Evolutionary conservation across 1,140 invertebrate genomes (phyloP), one percentile per base, ranked within the genome.

Genomic region (Bicyclus anynana): DNA sequence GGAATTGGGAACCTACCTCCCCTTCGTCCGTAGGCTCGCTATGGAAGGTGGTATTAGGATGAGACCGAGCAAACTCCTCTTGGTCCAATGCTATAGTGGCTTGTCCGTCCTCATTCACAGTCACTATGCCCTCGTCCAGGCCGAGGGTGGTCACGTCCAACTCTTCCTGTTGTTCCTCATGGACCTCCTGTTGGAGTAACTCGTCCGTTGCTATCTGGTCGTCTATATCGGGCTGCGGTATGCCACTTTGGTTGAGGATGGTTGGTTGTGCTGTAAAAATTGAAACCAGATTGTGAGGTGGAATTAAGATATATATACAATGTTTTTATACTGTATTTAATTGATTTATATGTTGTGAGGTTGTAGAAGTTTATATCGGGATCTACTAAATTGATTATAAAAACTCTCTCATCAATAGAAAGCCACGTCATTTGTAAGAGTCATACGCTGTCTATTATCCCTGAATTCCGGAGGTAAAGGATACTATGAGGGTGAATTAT

Each of bases 11-110:
- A n/a, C 65, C 58, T 27, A 84, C 73, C 76, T 79, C 70, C 53
- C 69, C 67, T 5, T 83, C 74, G 40, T 86, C 80, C 29, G 74
- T 80, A 9, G 84, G 77, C 54, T 89, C 86, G 37, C 74, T 85
- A 55, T 89, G 86, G 67, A 89, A 89, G 0, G 88, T 89, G 0
- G 88, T 89, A 56, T 89, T 89, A 0, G 88, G 88, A 58, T 89
- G 88, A 2, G 83, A 77, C 10, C 85, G 59, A 0, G 86, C 88
- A 51, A 89, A 89, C 70, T 89, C 85, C 69, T 87, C 80, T 23
- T 84, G 74, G 20, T 85, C 73, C 7, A 85, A 48, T 5, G 77
- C 60, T 13, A 84, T 82, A 13, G 78, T 80, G 0, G 78, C 69
- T 48, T 72, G 72, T 6, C 84, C 84, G 20, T 83, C 79, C 49